Base-by-base conservation (phyloP, 2,113 vertebrate species). In the Phycodurus eques region DNA sequence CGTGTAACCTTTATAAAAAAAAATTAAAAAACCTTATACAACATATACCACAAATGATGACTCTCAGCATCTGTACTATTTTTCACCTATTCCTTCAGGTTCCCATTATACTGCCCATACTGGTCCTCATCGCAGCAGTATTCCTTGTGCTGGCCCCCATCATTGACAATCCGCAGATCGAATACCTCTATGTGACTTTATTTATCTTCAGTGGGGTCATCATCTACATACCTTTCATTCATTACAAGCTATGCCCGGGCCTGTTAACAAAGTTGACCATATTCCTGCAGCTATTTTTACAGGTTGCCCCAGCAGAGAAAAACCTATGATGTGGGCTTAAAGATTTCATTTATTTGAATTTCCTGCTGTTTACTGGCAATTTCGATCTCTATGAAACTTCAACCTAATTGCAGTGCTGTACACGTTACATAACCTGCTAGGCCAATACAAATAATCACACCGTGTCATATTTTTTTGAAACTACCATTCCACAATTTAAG, bases 121-220 rank as follows among this genome's bases (percentile, higher is more conserved):
- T 96, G 1, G 87, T 94, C 71, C 70, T 98, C 77, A 61, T 95
- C 19, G 91, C 88, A 0, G 92, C 94, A 5, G 71, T 95, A 46
- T 95, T 92, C 86, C 92, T 97, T 31, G 94, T 97, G 31, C 80
- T 97, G 82, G 94, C 91, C 0, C 95, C 96, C 17, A 88, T 96
- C 78, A 85, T 96, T 4, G 93, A 94, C 63, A 67, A 91, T 0
- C 95, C 95, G 31, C 89, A 94, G 84, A 86, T 86, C 0, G 94
- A 96, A 84, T 93, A 94, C 81, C 90, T 97, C 27, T 96, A 96
- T 11, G 82, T 95, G 1, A n/a, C 88, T 57, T 75, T 94, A 31
- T 96, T 96, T 79, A 85, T 96, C 76, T 80, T 95, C 56, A 95
- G 95, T 27, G 94, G 95, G 0, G 11, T 92, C 64, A 22, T 94